A percentile compares a stretch with the other conserved stretches of the same genome.
phyloP scores from a whole-genome alignment of 2,113 vertebrate genomes.

The Phodopus roborovskii region DNA sequence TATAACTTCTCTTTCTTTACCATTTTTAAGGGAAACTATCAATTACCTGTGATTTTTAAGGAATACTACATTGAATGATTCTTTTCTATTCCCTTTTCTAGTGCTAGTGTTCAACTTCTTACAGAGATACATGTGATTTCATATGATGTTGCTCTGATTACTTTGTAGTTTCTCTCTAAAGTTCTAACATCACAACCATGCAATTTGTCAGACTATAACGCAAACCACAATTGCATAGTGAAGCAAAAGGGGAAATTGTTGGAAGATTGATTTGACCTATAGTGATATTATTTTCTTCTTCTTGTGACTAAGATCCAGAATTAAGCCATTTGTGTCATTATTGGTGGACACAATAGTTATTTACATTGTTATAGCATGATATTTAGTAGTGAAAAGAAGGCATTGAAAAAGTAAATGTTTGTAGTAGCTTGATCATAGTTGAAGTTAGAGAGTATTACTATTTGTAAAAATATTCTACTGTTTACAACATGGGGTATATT shows the following conservation, averaged over 20 bases:
- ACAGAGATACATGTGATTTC: not conserved
- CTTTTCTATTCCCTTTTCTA: not conserved
- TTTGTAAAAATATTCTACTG: not conserved
- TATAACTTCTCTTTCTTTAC: not conserved
- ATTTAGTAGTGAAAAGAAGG: not conserved
- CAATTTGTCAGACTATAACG: not conserved
- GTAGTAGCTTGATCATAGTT: not conserved
- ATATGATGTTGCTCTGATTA: not conserved
- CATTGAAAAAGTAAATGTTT: not conserved
- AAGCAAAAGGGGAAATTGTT: not conserved
- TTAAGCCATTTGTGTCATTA: not conserved
- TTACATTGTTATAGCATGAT: not conserved
- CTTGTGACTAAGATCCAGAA: not conserved
- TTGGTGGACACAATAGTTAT: not conserved
- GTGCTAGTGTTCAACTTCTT: not conserved
- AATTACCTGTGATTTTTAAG: not conserved
- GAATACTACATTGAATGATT: not conserved
- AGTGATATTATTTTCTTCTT: not conserved
- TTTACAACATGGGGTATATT: not conserved
- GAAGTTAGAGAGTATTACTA: not conserved
- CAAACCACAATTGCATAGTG: not conserved
- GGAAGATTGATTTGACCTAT: not conserved
- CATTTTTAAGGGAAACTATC: not conserved
- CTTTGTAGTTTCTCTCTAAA: not conserved
- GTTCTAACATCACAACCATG: not conserved